These are phyloP conservation scores for Eudemis profundana DNA, from an alignment of 2,888 invertebrate genomes.

Conservation along the genomic window DNA sequence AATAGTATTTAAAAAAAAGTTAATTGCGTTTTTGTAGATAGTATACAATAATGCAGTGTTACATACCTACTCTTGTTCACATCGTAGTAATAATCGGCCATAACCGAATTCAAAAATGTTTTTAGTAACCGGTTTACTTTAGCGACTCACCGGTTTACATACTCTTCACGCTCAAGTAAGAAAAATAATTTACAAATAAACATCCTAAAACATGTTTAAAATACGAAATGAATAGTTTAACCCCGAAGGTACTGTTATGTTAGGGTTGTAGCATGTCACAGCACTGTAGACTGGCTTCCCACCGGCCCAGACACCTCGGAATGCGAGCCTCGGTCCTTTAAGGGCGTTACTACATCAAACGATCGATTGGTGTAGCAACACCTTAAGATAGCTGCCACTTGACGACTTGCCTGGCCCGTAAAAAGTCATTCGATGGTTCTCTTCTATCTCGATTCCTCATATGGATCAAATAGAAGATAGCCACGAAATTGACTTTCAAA, in stretches of 20 bases:
- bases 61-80: too few species aligned
- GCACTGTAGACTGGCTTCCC: constrained; percentile 47
- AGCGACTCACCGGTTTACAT: too few species aligned
- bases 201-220: too few species aligned
- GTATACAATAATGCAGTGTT: too few species aligned
- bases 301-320: constrained; percentile 44
- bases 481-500: not conserved
- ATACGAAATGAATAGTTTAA: constrained; percentile 20
- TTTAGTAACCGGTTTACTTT: too few species aligned
- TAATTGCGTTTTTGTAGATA: too few species aligned
- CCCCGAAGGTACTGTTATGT: constrained; percentile 34
- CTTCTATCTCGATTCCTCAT: not conserved
- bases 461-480: not conserved
- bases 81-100: too few species aligned
- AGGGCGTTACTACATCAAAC: too few species aligned
- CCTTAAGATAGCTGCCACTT: constrained; percentile 40
- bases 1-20: too few species aligned
- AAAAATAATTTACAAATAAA: not conserved
- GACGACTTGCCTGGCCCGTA: constrained; percentile 22
- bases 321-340: constrained; percentile 36
- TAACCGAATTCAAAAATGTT: too few species aligned
- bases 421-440: not conserved
- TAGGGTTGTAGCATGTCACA: constrained; percentile 45
- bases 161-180: too few species aligned
- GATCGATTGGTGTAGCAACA: not conserved